phyloP scores from a whole-genome alignment of 2,888 invertebrate genomes.

The Thecophora atra region DNA sequence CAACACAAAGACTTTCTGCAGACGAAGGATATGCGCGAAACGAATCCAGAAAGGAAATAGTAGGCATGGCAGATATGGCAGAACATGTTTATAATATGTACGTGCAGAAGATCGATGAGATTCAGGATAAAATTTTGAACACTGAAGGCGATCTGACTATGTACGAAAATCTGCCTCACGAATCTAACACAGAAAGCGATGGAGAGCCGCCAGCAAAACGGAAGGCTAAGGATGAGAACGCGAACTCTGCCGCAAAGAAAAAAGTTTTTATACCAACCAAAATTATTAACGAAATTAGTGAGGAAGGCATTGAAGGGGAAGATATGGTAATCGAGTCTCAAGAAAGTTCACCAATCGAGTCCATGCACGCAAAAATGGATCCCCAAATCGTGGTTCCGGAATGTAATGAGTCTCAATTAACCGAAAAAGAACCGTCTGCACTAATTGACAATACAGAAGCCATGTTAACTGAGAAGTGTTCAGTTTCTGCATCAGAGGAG shows the following conservation, averaged over 20 bases:
- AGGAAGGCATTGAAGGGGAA: constrained; percentile 49
- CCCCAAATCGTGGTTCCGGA: background rate
- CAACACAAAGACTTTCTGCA: constrained; percentile 72
- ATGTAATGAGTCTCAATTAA: background rate
- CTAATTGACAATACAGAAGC: background rate
- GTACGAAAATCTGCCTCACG: constrained; percentile 67
- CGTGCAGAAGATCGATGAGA: constrained; percentile 75
- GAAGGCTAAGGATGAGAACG: constrained; percentile 39
- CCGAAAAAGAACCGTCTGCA: constrained; percentile 13
- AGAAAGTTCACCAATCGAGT: background rate
- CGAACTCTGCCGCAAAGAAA: constrained; percentile 39
- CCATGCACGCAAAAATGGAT: background rate
- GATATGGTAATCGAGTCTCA: background rate
- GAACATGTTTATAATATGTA: constrained; percentile 95
- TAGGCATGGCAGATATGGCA: constrained; percentile 90
- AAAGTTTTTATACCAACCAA: constrained; percentile 58
- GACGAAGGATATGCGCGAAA: constrained; percentile 63
- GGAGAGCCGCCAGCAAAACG: constrained; percentile 41
- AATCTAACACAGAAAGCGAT: constrained; percentile 61
- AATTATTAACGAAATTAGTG: constrained; percentile 69
- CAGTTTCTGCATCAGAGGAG: constrained; percentile 19
- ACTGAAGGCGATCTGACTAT: constrained; percentile 54
- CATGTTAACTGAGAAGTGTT: background rate
- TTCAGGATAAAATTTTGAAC: constrained; percentile 66
- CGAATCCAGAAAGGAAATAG: constrained; percentile 57